phyloP scores from a whole-genome alignment of 1,140 invertebrate species.

The Apis florea region DNA sequence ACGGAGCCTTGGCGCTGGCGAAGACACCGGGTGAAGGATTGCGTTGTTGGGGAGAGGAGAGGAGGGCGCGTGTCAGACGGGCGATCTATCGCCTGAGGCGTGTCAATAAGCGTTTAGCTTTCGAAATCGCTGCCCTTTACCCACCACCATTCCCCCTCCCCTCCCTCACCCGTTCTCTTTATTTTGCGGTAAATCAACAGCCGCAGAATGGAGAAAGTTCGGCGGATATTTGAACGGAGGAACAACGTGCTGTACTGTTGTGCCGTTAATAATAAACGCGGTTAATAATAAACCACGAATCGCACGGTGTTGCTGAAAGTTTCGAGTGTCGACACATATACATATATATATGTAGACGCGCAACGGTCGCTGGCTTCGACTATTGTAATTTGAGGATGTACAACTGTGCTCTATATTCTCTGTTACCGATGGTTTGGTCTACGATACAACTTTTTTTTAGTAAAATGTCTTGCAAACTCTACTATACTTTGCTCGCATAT shows the following conservation, averaged over 20 bases:
- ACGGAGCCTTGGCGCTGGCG: neutral
- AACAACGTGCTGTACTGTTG: neutral
- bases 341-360: neutral
- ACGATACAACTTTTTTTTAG: too few species aligned
- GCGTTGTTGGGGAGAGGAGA: neutral
- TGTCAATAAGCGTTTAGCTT: conserved; percentile 16
- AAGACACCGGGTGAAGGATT: neutral
- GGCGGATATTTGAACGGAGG: neutral
- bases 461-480: too few species aligned
- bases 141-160: neutral
- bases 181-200: conserved; percentile 12
- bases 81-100: conserved; percentile 1
- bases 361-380: too few species aligned
- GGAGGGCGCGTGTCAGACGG: neutral
- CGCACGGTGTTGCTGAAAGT: neutral
- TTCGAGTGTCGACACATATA: neutral
- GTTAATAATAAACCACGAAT: conserved; percentile 26
- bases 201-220: conserved; percentile 16
- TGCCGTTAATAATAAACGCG: conserved; percentile 3
- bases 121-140: neutral
- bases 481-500: too few species aligned
- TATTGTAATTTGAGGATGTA: too few species aligned
- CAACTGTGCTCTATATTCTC: too few species aligned
- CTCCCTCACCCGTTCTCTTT: neutral
- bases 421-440: too few species aligned